phyloP scores from a whole-genome alignment of 2,888 invertebrate genomes.

The Caenorhabditis becei region DNA sequence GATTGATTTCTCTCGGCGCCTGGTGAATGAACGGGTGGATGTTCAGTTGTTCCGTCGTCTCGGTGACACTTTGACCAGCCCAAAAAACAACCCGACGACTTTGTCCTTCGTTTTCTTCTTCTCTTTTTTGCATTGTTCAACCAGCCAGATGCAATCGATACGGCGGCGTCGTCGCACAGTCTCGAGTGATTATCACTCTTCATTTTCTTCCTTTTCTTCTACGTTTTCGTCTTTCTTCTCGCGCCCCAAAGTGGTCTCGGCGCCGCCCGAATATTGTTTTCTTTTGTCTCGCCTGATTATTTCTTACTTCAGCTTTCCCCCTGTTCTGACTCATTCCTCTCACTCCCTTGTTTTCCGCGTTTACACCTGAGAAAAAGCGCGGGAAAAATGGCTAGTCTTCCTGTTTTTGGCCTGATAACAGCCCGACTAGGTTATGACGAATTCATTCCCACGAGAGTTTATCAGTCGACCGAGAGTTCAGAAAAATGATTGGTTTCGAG shows the following conservation, averaged over 20 bases:
- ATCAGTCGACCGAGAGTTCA: slow-evolving; percentile 32
- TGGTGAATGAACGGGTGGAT: background rate
- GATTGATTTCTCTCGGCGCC: slow-evolving; percentile 27
- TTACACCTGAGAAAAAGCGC: slow-evolving; percentile 3
- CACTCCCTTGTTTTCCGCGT: background rate
- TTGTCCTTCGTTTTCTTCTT: slow-evolving; percentile 30
- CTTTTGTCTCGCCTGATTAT: slow-evolving; percentile 41
- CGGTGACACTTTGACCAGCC: slow-evolving; percentile 29
- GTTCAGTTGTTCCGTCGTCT: slow-evolving; percentile 25
- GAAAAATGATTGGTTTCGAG: slow-evolving; percentile 23
- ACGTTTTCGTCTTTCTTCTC: slow-evolving; percentile 1
- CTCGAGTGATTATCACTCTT: slow-evolving; percentile 9
- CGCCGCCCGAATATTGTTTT: slow-evolving; percentile 50
- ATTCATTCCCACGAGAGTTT: slow-evolving; percentile 14
- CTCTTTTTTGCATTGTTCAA: slow-evolving; percentile 14
- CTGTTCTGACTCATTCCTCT: background rate
- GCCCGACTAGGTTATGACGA: background rate
- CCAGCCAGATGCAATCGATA: slow-evolving; percentile 43
- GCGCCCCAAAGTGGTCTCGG: slow-evolving; percentile 3
- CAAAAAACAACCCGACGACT: slow-evolving; percentile 25
- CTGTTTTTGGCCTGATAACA: slow-evolving; percentile 10
- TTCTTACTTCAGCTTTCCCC: background rate
- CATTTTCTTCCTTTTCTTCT: slow-evolving; percentile 16
- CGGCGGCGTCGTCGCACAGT: background rate
- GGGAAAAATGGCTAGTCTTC: background rate